Conservation (phyloP, 2,888 invertebrate genomes). For the Chydorus sphaericus region DNA sequence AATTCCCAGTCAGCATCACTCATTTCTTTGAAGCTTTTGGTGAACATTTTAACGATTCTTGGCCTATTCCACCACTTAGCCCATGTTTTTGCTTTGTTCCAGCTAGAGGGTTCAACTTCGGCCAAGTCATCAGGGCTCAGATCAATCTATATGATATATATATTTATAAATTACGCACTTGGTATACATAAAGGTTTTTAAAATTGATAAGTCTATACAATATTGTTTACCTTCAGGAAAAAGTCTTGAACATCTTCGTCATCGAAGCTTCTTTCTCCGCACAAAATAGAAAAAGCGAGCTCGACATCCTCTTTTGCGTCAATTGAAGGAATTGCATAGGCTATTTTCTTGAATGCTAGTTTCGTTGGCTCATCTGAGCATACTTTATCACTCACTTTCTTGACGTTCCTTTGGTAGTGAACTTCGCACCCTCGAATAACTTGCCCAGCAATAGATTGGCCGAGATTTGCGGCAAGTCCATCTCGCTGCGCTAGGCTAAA, state of each 20-base stretch:
- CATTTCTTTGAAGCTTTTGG: not conserved
- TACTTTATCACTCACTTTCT: not conserved
- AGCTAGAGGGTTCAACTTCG: not conserved
- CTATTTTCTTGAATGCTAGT: not conserved
- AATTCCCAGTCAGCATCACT: not conserved
- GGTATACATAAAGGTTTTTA: too few relatives aligned
- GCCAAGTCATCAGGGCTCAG: not conserved
- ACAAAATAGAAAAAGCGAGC: not conserved
- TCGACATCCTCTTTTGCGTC: not conserved
- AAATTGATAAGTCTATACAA: too few relatives aligned
- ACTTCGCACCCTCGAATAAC: not conserved
- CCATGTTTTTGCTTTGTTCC: not conserved
- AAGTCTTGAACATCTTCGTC: too few relatives aligned
- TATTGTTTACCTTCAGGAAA: too few relatives aligned
- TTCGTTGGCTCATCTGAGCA: not conserved
- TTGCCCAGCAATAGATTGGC: not conserved
- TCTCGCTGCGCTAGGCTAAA: not conserved
- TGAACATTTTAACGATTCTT: not conserved
- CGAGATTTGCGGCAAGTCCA: not conserved
- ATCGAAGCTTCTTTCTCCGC: not conserved
- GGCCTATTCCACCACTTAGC: not conserved
- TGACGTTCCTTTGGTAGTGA: not conserved
- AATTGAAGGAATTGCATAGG: not conserved
- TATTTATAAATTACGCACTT: too few relatives aligned
- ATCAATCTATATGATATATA: too few relatives aligned